phyloP scores from a whole-genome alignment of 1,140 invertebrate genomes.

The Melitaea cinxia region DNA sequence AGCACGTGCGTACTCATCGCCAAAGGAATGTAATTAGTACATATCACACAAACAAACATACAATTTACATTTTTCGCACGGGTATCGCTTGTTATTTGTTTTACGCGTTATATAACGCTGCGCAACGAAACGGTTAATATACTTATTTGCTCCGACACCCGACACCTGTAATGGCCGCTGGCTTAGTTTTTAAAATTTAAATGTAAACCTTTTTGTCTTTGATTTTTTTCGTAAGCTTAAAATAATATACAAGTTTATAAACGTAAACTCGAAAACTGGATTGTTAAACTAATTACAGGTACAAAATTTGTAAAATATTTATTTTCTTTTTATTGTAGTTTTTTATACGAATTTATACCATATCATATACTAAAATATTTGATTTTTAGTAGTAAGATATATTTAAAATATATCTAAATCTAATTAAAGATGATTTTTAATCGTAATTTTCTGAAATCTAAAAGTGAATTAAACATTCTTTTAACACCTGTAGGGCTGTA shows the following conservation, averaged over 20 bases:
- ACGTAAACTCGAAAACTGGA: no score
- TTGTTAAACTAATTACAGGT: no score
- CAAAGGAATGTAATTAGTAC: neutral
- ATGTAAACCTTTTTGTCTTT: neutral
- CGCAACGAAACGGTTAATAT: constrained; percentile 33
- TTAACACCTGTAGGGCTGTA: no score
- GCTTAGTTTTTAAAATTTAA: constrained; percentile 1
- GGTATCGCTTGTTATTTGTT: constrained; percentile 34
- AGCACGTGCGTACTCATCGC: neutral
- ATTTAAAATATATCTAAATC: no score
- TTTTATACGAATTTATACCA: no score
- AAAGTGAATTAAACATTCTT: no score
- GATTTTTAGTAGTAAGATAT: no score
- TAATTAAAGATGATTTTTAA: no score
- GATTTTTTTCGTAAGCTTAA: neutral
- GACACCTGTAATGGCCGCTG: constrained; percentile 15
- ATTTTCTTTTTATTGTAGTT: no score
- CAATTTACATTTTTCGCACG: constrained; percentile 30
- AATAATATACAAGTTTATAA: neutral
- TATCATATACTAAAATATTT: no score
- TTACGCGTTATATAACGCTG: constrained; percentile 36
- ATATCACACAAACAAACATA: constrained; percentile 3
- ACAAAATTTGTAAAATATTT: no score
- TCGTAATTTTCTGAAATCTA: no score
- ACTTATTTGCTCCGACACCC: constrained; percentile 30